Conservation (phyloP, 2,888 invertebrate species). For the Ophion obscuratus region DNA sequence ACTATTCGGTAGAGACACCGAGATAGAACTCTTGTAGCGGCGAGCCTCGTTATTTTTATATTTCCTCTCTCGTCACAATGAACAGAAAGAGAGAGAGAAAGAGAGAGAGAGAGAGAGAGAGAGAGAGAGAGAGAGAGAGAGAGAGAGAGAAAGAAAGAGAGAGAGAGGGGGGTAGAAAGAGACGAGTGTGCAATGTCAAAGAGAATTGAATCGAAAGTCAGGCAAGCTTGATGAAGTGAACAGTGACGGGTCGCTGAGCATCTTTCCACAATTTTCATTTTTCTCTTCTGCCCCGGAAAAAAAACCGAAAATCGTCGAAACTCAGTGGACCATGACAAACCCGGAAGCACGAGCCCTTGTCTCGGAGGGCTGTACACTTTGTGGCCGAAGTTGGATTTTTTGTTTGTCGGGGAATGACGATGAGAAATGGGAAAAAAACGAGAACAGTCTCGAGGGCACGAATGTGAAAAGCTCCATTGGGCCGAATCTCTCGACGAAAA, state of each 20-base stretch:
- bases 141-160: neutral
- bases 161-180: neutral
- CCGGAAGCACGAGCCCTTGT: neutral
- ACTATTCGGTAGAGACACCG: slow-evolving; percentile 18
- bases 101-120: neutral
- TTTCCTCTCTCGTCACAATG: neutral
- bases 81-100: neutral
- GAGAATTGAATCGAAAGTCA: slow-evolving; percentile 39
- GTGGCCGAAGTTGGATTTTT: neutral
- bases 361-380: neutral
- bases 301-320: slow-evolving; percentile 18
- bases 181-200: slow-evolving; percentile 9
- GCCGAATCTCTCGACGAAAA: neutral
- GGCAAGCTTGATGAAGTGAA: slow-evolving; percentile 40
- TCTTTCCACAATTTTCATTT: slow-evolving; percentile 8
- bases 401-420: neutral
- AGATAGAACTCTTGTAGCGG: slow-evolving; percentile 21
- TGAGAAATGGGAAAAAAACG: neutral
- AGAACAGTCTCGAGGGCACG: neutral
- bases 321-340: neutral
- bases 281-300: neutral
- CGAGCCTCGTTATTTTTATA: slow-evolving; percentile 22
- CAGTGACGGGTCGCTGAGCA: slow-evolving; percentile 27
- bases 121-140: neutral
- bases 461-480: neutral